Conservation (phyloP, 2,113 vertebrate species). For the Rattus rattus region DNA sequence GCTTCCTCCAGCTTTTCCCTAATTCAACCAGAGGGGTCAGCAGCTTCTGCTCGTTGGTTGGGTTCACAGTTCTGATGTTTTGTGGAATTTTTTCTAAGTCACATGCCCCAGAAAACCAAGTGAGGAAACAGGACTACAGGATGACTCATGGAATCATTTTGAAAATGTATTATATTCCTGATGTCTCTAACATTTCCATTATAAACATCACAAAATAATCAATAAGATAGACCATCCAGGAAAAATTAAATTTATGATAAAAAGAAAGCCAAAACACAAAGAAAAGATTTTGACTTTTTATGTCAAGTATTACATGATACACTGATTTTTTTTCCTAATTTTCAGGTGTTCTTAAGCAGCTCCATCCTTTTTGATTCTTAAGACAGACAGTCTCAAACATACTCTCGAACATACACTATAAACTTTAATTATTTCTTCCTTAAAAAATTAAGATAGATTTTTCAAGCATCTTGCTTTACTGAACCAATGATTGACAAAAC, state of each 20-base stretch:
- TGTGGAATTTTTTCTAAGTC: not conserved
- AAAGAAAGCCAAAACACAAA: not conserved
- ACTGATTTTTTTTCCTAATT: not conserved
- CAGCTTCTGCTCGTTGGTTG: no score
- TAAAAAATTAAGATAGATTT: not conserved
- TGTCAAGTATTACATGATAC: constrained; percentile 26
- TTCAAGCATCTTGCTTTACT: accelerated
- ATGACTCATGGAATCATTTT: not conserved
- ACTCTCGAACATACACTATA: not conserved
- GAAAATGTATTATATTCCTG: constrained; percentile 18
- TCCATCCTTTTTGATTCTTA: not conserved
- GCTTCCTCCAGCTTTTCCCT: no score
- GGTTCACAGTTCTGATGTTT: not conserved
- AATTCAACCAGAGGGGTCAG: no score
- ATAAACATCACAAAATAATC: not conserved
- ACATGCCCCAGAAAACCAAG: not conserved
- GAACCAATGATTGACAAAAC: not conserved
- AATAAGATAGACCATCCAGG: not conserved
- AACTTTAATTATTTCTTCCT: not conserved
- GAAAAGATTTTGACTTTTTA: not conserved
- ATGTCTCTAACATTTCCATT: not conserved
- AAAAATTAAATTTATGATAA: constrained; percentile 21
- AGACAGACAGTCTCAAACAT: not conserved
- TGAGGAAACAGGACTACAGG: not conserved
- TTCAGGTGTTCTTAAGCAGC: not conserved